Conservation (phyloP, 2,113 vertebrate species). For the Ageneiosus marmoratus region DNA sequence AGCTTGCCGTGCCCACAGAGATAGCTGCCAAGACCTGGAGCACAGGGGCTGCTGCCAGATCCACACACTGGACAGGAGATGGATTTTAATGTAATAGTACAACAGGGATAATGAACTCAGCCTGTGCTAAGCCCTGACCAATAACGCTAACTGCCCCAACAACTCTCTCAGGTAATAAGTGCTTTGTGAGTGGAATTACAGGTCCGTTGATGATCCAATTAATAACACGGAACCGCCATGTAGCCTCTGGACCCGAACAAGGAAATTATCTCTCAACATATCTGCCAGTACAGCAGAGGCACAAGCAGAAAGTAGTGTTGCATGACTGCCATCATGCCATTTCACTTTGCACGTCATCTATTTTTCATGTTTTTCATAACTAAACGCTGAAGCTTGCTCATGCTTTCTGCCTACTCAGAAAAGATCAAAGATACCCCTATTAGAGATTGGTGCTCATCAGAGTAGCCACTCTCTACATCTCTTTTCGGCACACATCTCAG, state of each 20-base stretch:
- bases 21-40: slow-evolving; percentile 34
- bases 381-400: slow-evolving; percentile 70
- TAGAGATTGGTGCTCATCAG: slow-evolving; percentile 70
- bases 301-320: slow-evolving; percentile 50
- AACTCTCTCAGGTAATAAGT: slow-evolving; percentile 76
- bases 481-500: slow-evolving; percentile 60
- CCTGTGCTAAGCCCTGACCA: slow-evolving; percentile 71
- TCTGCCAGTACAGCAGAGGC: slow-evolving; percentile 37
- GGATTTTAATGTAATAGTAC: slow-evolving; percentile 71
- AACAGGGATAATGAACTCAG: slow-evolving; percentile 69
- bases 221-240: slow-evolving; percentile 65
- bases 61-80: slow-evolving; percentile 53
- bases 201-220: slow-evolving; percentile 76
- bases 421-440: slow-evolving; percentile 73
- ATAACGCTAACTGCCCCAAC: slow-evolving; percentile 76
- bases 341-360: slow-evolving; percentile 72
- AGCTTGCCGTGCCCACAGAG: slow-evolving; percentile 4
- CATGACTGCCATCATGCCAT: slow-evolving; percentile 61
- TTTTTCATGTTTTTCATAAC: slow-evolving; percentile 80
- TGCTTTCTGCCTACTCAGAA: slow-evolving; percentile 61
- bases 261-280: slow-evolving; percentile 14
- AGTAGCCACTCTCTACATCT: slow-evolving; percentile 61
- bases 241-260: slow-evolving; percentile 19
- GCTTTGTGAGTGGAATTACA: slow-evolving; percentile 74
- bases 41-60: slow-evolving; percentile 65